A percentile compares a stretch with the other conserved stretches of the same genome.
phyloP scores from a whole-genome alignment of 2,113 vertebrate species.

The Alosa alosa region DNA sequence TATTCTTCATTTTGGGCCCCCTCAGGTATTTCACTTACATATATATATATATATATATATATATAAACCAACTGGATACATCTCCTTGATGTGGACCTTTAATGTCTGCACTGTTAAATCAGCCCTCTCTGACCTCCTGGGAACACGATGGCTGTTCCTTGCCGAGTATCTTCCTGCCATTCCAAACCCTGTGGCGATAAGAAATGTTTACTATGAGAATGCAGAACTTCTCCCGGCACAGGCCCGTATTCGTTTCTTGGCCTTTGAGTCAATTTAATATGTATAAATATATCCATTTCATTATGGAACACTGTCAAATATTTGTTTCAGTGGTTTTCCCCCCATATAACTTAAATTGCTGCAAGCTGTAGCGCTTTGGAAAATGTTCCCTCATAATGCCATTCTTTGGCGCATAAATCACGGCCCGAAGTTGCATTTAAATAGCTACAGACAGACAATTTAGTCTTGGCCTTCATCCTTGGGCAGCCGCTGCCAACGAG shows the following conservation, averaged over 20 bases:
- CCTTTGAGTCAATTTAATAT: conserved; percentile 51
- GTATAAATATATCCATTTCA: conserved; percentile 61
- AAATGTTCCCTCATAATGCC: conserved; percentile 60
- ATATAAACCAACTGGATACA: neutral
- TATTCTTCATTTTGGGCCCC: neutral
- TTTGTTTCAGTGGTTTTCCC: conserved; percentile 66
- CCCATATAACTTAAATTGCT: conserved; percentile 66
- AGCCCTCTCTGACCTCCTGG: neutral
- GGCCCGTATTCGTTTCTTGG: conserved; percentile 21
- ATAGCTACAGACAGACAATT: conserved; percentile 76
- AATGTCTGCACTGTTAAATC: neutral
- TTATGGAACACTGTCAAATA: conserved; percentile 68
- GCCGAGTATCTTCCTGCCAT: neutral
- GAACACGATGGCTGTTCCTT: neutral
- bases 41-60: neutral
- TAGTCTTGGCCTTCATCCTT: conserved; percentile 65
- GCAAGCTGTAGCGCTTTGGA: conserved; percentile 69
- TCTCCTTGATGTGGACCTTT: neutral
- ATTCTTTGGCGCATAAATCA: conserved; percentile 69
- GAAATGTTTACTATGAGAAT: conserved; percentile 1
- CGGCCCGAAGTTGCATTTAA: conserved; percentile 65
- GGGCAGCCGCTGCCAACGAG: conserved; percentile 37
- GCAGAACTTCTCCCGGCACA: neutral
- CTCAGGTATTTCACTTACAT: neutral
- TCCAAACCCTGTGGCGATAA: neutral